phyloP scores from a whole-genome alignment of 2,113 vertebrate genomes.

The Mustela lutreola region DNA sequence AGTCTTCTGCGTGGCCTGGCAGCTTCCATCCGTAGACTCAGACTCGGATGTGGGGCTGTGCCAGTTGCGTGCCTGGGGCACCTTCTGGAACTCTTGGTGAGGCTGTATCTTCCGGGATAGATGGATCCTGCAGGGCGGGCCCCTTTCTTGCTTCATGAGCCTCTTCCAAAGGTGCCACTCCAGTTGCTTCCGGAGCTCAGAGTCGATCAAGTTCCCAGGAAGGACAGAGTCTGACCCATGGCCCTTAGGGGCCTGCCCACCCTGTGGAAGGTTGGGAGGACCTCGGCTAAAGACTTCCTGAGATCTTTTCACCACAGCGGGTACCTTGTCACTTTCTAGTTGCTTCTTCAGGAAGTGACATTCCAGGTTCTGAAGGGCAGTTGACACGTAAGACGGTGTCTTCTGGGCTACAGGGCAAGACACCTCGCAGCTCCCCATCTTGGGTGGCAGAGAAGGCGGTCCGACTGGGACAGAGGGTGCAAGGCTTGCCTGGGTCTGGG shows the following conservation, averaged over 20 bases:
- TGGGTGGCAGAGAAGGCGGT: background rate
- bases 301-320: background rate
- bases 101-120: background rate
- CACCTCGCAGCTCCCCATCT: background rate
- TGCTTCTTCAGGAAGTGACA: background rate
- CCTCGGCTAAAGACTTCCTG: background rate
- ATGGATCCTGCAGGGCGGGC: background rate
- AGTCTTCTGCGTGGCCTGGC: rapidly evolving
- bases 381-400: background rate
- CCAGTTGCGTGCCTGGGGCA: rapidly evolving
- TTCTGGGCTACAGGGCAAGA: rapidly evolving
- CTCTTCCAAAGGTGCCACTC: background rate
- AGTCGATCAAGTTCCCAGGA: background rate
- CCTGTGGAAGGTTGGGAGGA: background rate
- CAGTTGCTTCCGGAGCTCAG: background rate
- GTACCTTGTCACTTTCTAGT: background rate
- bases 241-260: rapidly evolving
- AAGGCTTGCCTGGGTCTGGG: background rate
- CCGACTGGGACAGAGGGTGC: background rate
- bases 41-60: too few species aligned
- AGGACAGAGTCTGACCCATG: background rate
- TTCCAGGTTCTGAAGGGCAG: background rate
- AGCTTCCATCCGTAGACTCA: background rate
- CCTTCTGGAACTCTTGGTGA: rapidly evolving
- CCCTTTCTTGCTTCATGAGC: background rate